Base-by-base conservation (phyloP, 2,888 invertebrate species). In the Reticulitermes lucifugus region DNA sequence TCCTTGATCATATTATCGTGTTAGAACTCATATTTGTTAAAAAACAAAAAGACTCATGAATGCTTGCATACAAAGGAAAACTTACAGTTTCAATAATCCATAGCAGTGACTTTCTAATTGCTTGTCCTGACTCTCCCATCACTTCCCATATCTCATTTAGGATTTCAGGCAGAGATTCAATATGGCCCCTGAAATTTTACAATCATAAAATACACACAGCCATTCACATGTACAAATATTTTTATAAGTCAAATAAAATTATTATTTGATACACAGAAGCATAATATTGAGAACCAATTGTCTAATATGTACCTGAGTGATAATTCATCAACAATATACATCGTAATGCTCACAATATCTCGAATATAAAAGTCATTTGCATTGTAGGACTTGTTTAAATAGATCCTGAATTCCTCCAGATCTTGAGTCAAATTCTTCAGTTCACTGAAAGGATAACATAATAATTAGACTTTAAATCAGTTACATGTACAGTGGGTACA, bases 341-440 rank as follows among this genome's bases (percentile, higher is more conserved):
- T 91, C 0, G 94, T 94, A 85, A 95, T 94, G 85, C 94, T 94
- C 0, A 95, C 94, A 0, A 96, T 93, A 89, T 97, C 95, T 89
- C 95, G 95, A 5, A 97, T 94, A 89, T 97, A 97, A 89, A 97
- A 97, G 87, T 97, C 97, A 89, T 97, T 97, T 0, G 94, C 93
- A 83, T 95, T 92, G 88, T 96, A 97, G 0, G 97, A 96, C 80
- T 94, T 92, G 89, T 96, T 96, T 0, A 97, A 90, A 89, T 95
- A 96, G 0, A 90, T 87, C 88, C 95, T 94, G 80, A 97, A 93
- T 22, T 94, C 93, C 83, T 94, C 93, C n/a, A 95, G 90, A 89
- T 96, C 96, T 51, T 94, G 94, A 89, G 95, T 95, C 77, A 97
- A 93, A 0, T 94, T 93, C 94, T 88, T 87, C 14, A 89, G 87